Base-by-base conservation (phyloP, 2,113 vertebrate species). In the Rhegmatorhina hoffmannsi region DNA sequence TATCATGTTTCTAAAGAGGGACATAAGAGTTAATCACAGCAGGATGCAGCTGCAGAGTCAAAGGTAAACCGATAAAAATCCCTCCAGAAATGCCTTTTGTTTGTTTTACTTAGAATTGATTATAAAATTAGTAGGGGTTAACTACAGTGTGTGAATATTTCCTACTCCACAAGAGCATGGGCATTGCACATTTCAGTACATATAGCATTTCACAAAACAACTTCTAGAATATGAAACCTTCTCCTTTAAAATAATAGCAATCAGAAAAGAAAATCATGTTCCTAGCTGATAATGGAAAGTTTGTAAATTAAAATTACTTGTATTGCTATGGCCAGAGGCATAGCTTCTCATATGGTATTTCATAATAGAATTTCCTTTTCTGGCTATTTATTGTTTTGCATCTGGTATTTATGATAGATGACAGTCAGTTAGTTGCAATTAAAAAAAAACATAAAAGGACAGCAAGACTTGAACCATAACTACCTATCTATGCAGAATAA, bases 281-380 rank as follows among this genome's bases (percentile, higher is more conserved):
- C 34, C 58, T 60, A 60, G 38, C 23, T 75, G 25, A 36, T 84
- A 94, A 84, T 14, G 55, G 44, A 49, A 96, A 92, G 47, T 58
- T 80, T 1, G 25, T n/a, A 81, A 86, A 92, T 95, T 53, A 69
- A 73, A 91, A 89, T 82, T 47, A 63, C 1, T 4, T 43, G 50
- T 60, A 62, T 49, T 50, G 19, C 74, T 90, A 18, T 43, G 28
- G 49, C 29, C 82, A 44, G 34, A 94, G 82, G 89, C 64, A 68
- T 21, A 74, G 63, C 38, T 92, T 87, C 66, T 77, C 63, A 46
- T 88, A 50, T 5, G 20, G 3, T 36, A 38, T 77, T 88, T 85
- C 83, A 66, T 53, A 80, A 83, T n/a, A 78, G 43, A 77, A 59
- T 92, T 81, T 92, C 17, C 81, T 95, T 89, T 93, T 86, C 68